A percentile compares a stretch with the other conserved stretches of the same genome.
Conservation (phyloP, 2,888 invertebrate genomes). For the Melanargia galathea region DNA sequence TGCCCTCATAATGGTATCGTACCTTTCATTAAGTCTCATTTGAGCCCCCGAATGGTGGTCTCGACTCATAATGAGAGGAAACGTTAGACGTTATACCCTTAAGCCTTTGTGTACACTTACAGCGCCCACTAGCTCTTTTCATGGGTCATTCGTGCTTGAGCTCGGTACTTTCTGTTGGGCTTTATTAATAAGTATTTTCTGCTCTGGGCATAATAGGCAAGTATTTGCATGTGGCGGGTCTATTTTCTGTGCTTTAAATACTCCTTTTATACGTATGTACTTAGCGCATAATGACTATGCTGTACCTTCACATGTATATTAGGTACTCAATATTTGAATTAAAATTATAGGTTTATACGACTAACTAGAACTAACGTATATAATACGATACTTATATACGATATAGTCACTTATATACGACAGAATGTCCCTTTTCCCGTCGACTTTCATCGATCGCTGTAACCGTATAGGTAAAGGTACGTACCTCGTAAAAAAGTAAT, state of each 20-base stretch:
- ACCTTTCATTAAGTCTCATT: conserved; percentile 77
- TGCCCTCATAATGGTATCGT: conserved; percentile 76
- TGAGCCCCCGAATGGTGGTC: conserved; percentile 70
- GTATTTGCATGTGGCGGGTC: conserved; percentile 41
- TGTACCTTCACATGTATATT: background rate
- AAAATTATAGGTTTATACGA: no score
- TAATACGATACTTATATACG: no score
- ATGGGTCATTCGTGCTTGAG: conserved; percentile 60
- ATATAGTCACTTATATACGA: no score
- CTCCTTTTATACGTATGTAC: background rate
- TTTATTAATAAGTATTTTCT: conserved; percentile 61
- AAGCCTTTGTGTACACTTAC: conserved; percentile 69
- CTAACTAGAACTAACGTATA: no score
- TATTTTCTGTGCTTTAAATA: conserved; percentile 2
- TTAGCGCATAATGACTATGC: background rate
- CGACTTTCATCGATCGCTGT: conserved; percentile 34
- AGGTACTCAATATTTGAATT: background rate
- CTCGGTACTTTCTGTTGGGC: conserved; percentile 53
- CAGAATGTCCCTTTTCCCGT: no score
- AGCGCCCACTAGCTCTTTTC: conserved; percentile 60
- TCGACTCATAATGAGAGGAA: conserved; percentile 68
- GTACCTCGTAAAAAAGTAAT: conserved; percentile 38
- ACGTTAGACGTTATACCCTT: conserved; percentile 66
- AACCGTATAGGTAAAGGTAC: no score
- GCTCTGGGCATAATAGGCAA: conserved; percentile 44